Conservation (phyloP, 2,797 vertebrate genomes). For the Myotis daubentonii region DNA sequence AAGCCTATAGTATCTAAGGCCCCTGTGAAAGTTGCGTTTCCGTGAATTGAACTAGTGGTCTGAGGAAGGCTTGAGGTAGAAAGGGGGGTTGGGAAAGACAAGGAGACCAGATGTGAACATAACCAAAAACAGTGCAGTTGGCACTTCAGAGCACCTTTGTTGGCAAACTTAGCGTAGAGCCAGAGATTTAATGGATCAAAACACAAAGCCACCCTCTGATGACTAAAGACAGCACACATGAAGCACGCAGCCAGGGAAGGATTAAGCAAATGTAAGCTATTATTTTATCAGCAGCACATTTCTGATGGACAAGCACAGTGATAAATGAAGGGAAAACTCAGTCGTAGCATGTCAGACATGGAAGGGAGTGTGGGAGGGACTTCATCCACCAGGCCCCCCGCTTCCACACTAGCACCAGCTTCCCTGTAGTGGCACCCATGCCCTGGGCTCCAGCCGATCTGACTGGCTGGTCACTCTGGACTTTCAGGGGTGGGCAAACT, state of each 20-base stretch:
- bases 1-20: background rate
- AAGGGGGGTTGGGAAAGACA: background rate
- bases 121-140: conserved; percentile 46
- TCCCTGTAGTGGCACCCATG: background rate
- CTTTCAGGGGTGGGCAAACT: background rate
- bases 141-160: conserved; percentile 50
- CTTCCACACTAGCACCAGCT: background rate
- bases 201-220: conserved; percentile 43
- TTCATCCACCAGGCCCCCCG: background rate
- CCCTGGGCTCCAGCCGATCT: background rate
- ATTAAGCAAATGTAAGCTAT: conserved; percentile 56
- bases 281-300: conserved; percentile 47
- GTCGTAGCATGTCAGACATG: background rate
- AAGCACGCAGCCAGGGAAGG: background rate
- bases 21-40: conserved; percentile 59
- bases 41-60: conserved; percentile 44
- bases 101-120: conserved; percentile 63
- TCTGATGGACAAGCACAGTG: conserved; percentile 32
- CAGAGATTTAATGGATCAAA: conserved; percentile 31
- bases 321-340: conserved; percentile 56
- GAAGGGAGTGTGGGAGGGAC: background rate
- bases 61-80: conserved; percentile 39
- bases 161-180: conserved; percentile 37
- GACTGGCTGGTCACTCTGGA: background rate
- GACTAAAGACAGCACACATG: background rate